Evolutionary conservation across 2,797 vertebrate genomes (phyloP).

Genomic region (Peromyscus nudipes): DNA sequence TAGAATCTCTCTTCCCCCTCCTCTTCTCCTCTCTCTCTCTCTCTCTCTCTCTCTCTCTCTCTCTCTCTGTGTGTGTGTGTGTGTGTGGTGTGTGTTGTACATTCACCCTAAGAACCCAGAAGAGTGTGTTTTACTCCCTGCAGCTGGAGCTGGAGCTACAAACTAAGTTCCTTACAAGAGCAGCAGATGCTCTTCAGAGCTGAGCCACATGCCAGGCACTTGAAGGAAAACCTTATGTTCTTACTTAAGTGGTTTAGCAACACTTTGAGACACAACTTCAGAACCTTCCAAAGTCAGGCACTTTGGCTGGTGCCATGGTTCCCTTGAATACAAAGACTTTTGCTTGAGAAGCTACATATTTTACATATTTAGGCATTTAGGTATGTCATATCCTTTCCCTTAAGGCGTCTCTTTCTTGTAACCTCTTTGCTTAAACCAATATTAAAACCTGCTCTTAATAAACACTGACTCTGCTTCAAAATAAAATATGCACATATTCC

Average conservation of each 20-base stretch:
- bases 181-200: background rate
- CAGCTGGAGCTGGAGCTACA: background rate
- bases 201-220: background rate
- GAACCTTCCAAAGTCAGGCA: background rate
- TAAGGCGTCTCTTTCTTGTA: background rate
- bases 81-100: background rate
- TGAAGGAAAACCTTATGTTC: background rate
- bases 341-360: background rate
- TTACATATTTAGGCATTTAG: background rate
- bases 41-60: background rate
- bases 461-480: background rate
- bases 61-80: background rate
- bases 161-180: background rate
- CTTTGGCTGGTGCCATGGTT: background rate
- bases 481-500: background rate
- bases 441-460: background rate
- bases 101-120: background rate
- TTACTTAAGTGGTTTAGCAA: background rate
- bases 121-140: background rate
- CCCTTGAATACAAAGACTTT: background rate
- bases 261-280: background rate
- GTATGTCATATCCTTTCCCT: background rate
- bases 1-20: background rate
- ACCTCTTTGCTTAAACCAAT: background rate
- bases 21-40: background rate